Base-by-base conservation (phyloP, 2,797 vertebrate genomes). In the Danio choprae region DNA sequence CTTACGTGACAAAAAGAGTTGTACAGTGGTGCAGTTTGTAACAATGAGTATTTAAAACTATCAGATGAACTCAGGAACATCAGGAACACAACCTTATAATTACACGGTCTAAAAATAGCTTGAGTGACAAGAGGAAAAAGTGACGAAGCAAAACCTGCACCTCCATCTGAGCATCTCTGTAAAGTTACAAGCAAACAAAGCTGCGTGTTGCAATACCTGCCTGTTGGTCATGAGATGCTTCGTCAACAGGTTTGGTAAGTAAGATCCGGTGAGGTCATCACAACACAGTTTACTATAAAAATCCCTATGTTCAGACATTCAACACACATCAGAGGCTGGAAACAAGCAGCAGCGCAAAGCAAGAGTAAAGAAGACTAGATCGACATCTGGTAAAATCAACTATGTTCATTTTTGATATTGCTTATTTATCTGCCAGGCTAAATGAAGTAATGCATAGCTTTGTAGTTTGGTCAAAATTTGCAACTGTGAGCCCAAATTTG, bases 201-300 rank as follows among this genome's bases (percentile, higher is more conserved):
- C 7, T 11, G 36, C 0, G 8, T 65, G 5, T 22, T 7, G 46
- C 15, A 60, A 36, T 59, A 3, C 15, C 46, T 38, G 15, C 29
- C 41, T 43, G 6, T 5, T 6, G 16, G 20, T 29, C 40, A 56
- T 22, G 70, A 10, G 6, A 8, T 5, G 38, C 0, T 55, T 56
- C 10, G 20, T 53, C 16, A 58, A 58, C 64, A 20, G 63, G 75
- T 68, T 68, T 38, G 44, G 43, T 58, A 22, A 50, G 65, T 60
- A 12, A 29, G n/a, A 44, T 72, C 18, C 4, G 0, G 12, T 53
- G 75, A 68, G 10, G n/a, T 68, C 40, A 67, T 58, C 41, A 5
- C 4, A 1, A 46, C 16, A 5, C 1, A 15, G 16, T 15, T 58
- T 6, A 48, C 13, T 78, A 70, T 78, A 78, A 60, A 78, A n/a